Evolutionary conservation across 1,140 invertebrate genomes (phyloP), one percentile per base, ranked within the genome.

Genomic region (Euura saliciscinereae): DNA sequence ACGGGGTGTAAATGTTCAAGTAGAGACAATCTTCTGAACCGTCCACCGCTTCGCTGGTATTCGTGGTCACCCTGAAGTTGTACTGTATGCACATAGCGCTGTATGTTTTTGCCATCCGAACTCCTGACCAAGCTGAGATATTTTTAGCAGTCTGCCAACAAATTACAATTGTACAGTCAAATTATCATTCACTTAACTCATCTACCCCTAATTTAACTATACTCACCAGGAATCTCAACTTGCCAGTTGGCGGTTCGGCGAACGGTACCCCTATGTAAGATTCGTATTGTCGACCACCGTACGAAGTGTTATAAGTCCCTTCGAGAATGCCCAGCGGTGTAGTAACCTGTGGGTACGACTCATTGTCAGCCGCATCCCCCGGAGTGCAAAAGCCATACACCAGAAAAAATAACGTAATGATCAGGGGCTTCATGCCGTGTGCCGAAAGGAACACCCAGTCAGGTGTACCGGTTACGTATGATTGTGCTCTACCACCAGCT

Each of bases 241-340:
- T 93, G n/a, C 91, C 85, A 6, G 93, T 90, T 11, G 95, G 95
- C 45, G 95, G 93, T 78, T 92, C 87, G 3, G 95, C 95, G 86
- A 96, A 96, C 1, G 95, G 95, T 75, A 97, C 95, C 0, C 95
- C 95, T n/a, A 94, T 88, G 84, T 96, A 98, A 59, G 95, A 93
- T 86, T 97, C 95, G 2, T 59, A 59, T 28, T 28, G 28, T 28
- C 51, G 13, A 59, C 10, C 51, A n/a, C 3, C 13, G 10, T 6
- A 8, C 51, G 13, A 3, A 11, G 8, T 5, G 51, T 59, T 6
- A n/a, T 59, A 59, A 6, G 8, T 8, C 13, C 51, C 51, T 59
- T 11, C 13, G 51, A 59, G 10, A 3, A 59, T 8, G 10, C 51
- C 51, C 5, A 59, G 6, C 5, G 51, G 3, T n/a, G 51, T 59